Evolutionary conservation across 2,113 vertebrate species (phyloP).

Genomic region (Anguilla rostrata): DNA sequence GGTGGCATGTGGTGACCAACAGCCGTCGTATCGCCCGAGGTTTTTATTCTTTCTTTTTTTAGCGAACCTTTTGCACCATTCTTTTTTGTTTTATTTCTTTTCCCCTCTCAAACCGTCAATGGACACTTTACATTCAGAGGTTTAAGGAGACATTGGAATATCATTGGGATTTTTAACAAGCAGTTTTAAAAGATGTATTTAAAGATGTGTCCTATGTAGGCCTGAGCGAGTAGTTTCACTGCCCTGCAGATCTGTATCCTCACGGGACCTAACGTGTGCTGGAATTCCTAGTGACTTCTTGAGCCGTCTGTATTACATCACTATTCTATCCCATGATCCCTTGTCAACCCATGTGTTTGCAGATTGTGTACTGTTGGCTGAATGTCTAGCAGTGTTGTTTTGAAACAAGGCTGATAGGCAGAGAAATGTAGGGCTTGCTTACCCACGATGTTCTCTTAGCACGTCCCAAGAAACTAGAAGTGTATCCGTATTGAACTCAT

Average conservation of each 20-base stretch:
- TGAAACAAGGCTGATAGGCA: not conserved
- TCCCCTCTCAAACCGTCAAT: not conserved
- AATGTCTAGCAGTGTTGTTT: not conserved
- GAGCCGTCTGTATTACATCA: not conserved
- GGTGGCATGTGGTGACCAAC: not conserved
- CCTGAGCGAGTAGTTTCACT: not conserved
- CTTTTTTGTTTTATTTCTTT: not conserved
- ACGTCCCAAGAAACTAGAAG: not conserved
- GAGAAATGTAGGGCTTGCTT: not conserved
- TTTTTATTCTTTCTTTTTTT: slow-evolving; percentile 21
- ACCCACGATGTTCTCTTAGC: not conserved
- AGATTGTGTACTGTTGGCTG: not conserved
- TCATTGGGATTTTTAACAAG: not conserved
- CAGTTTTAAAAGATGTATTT: not conserved
- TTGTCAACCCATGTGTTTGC: slow-evolving; percentile 21
- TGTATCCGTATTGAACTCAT: not conserved
- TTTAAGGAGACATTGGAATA: not conserved
- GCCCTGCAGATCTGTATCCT: not conserved
- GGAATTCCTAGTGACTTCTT: not conserved
- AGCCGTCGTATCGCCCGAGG: slow-evolving; percentile 29
- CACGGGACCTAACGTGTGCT: not conserved
- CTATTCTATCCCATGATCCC: not conserved
- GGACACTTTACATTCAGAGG: not conserved
- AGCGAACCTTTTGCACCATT: slow-evolving; percentile 29
- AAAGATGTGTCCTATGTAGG: not conserved